Base-by-base conservation (phyloP, 1,140 invertebrate species). In the Batillaria attramentaria region DNA sequence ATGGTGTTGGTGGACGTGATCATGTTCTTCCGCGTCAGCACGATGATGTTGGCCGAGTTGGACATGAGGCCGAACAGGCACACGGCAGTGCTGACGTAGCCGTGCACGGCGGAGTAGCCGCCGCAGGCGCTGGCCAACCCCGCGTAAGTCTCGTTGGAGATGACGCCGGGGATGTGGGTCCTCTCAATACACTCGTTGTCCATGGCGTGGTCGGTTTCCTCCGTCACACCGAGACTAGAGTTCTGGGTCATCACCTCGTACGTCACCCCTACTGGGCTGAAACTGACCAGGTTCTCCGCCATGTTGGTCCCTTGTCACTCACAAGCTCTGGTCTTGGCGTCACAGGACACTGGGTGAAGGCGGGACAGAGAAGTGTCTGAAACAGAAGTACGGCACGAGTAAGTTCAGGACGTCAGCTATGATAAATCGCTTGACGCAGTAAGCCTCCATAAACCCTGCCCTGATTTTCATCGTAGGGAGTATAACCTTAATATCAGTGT, bases 11-110 rank as follows among this genome's bases (percentile, higher is more conserved):
- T 97, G 1, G 96, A 88, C 6, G 95, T n/a, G 93, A 94, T 93
- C 93, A 97, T 95, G 80, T 97, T 95, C 84, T 95, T 95, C 42
- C 96, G 92, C 0, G 97, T 98, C 43, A 99, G 90, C 0, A 98
- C 96, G 3, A 96, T 94, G 73, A 98, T 95, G 87, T 97, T 99
- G 33, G 97, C 91, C 8, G 95, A 92, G 87, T 99, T 99, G 18
- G 97, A 95, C 76, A 97, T 91, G 42, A 95, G 95, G 42, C 97
- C 97, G 84, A 98, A 96, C 41, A 96, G 88, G 89, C 97, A 98
- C 5, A 98, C 95, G 3, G 93, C 85, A 0, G 95, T 91, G 33
- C 94, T 93, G 35, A 95, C 87, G 88, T 95, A 95, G 3, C 94
- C 94, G 87, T 97, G 95, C 24, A 94, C 74, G 0, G 83, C 72